A percentile compares a stretch with the other conserved stretches of the same genome.
Conservation (phyloP, 1,140 invertebrate species). For the Trissolcus basalis region DNA sequence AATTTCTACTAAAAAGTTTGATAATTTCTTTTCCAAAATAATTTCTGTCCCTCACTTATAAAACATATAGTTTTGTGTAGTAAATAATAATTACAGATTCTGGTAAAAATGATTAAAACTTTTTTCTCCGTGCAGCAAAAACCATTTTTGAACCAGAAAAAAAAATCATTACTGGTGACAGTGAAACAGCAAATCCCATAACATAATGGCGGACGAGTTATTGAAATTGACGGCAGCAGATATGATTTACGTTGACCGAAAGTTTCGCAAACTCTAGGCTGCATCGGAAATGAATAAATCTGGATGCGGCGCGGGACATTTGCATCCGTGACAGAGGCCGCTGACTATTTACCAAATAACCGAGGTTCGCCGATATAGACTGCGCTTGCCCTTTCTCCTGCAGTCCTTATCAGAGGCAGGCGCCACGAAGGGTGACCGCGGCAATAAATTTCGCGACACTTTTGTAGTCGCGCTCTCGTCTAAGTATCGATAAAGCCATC, state of each 20-base stretch:
- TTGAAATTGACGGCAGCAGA: conserved; percentile 30
- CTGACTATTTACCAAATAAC: conserved; percentile 61
- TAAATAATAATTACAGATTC: no score
- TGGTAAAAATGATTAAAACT: no score
- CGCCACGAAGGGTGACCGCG: conserved; percentile 44
- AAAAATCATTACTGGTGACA: no score
- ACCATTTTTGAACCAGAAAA: no score
- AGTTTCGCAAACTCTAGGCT: neutral
- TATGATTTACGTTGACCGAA: conserved; percentile 18
- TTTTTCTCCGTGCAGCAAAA: no score
- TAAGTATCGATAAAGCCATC: conserved; percentile 54
- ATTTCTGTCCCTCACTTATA: no score
- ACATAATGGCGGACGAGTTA: conserved; percentile 7
- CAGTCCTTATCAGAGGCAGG: conserved; percentile 37
- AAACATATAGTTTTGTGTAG: no score
- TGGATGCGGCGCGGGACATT: conserved; percentile 44
- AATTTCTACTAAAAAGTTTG: no score
- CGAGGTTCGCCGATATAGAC: conserved; percentile 58
- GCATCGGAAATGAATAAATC: conserved; percentile 64
- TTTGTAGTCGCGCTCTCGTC: conserved; percentile 55
- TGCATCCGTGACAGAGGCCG: conserved; percentile 45
- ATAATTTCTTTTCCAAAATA: no score
- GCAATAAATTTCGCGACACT: conserved; percentile 54
- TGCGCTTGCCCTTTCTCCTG: conserved; percentile 32
- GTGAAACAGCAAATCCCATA: no score